Conservation (phyloP, 2,888 invertebrate genomes). For the Melieria omissa region DNA sequence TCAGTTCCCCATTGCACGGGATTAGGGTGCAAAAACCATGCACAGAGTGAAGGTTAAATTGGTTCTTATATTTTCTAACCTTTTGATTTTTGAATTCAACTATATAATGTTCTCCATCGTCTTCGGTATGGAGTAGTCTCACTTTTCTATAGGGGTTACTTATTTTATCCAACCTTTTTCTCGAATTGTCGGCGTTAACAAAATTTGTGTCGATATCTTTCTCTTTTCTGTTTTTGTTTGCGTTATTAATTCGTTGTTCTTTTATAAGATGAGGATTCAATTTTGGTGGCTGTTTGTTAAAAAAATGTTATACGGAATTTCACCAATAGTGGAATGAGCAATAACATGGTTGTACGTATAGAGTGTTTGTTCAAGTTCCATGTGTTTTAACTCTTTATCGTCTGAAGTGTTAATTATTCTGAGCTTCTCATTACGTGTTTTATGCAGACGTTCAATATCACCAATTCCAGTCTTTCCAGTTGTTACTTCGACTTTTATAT, state of each 20-base stretch:
- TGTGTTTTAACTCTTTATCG: conserved; percentile 22
- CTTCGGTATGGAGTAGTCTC: conserved; percentile 16
- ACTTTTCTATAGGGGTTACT: conserved; percentile 25
- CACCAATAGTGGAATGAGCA: conserved; percentile 24
- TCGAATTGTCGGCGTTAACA: conserved; percentile 27
- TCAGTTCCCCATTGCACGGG: too few relatives aligned
- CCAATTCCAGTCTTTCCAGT: conserved; percentile 38
- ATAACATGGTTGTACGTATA: conserved; percentile 31
- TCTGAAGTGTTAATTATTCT: conserved; percentile 33
- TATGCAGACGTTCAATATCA: conserved; percentile 37
- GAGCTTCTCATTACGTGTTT: conserved; percentile 36
- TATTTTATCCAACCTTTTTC: conserved; percentile 23
- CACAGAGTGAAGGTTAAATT: too few relatives aligned
- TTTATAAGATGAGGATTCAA: conserved; percentile 8
- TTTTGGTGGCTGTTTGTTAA: conserved; percentile 23
- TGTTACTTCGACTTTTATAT: conserved; percentile 31
- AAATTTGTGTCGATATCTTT: conserved; percentile 23
- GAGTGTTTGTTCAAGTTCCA: conserved; percentile 17
- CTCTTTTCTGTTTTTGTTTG: conserved; percentile 24
- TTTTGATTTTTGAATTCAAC: conserved; percentile 21
- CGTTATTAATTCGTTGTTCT: conserved; percentile 24
- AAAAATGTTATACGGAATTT: conserved; percentile 29
- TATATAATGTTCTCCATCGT: conserved; percentile 19
- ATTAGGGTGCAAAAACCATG: too few relatives aligned
- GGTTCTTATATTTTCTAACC: conserved; percentile 7